Conservation (phyloP, 2,113 vertebrate genomes). For the Rhizomys pruinosus region DNA sequence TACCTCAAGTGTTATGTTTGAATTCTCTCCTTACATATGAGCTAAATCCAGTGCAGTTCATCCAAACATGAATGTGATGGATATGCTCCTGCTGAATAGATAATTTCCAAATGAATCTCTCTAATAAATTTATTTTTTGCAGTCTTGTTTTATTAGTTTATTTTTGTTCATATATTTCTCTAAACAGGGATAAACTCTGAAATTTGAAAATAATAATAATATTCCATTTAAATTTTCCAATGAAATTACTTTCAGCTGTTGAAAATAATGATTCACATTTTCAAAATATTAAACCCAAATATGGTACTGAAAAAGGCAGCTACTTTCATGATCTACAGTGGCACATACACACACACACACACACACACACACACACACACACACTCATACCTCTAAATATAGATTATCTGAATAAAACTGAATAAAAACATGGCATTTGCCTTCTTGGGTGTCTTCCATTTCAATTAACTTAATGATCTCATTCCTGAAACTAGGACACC, state of each 20-base stretch:
- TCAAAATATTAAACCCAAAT: background rate
- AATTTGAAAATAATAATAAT: background rate
- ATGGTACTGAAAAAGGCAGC: background rate
- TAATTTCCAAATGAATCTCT: background rate
- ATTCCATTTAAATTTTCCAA: background rate
- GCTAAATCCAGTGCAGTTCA: background rate
- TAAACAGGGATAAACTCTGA: background rate
- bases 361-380: background rate
- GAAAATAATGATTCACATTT: background rate
- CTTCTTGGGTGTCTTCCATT: no score
- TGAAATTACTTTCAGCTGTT: background rate
- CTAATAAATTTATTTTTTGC: background rate
- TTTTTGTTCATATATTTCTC: background rate
- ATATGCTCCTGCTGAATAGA: background rate
- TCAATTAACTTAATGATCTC: no score
- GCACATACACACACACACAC: background rate
- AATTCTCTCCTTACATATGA: background rate
- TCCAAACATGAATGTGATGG: background rate
- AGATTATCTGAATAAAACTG: no score
- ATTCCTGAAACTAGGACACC: no score
- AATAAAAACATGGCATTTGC: no score
- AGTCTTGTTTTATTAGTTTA: no score
- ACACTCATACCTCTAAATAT: background rate
- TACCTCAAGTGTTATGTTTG: background rate
- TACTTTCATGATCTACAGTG: background rate